Conservation (phyloP, 2,797 vertebrate species). For the Glossophaga mutica region DNA sequence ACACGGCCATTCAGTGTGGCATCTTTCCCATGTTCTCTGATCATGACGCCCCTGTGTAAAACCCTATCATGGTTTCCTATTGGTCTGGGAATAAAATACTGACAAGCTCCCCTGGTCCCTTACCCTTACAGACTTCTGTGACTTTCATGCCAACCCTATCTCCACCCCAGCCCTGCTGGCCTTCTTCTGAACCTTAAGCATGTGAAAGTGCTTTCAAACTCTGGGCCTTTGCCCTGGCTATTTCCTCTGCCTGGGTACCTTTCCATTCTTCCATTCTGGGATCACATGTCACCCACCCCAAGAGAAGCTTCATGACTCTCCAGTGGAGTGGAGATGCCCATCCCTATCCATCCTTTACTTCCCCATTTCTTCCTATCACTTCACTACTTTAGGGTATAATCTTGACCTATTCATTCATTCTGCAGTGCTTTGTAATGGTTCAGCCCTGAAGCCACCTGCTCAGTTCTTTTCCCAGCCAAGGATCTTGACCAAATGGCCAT, state of each 20-base stretch:
- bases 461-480: not conserved
- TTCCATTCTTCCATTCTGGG: not conserved
- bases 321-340: fast-evolving
- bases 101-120: not conserved
- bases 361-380: fast-evolving
- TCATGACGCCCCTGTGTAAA: not conserved
- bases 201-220: not conserved
- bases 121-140: not conserved
- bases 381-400: not conserved
- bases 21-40: not conserved
- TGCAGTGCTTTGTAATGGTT: fast-evolving
- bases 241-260: not conserved
- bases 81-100: not conserved
- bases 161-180: not conserved
- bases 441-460: not conserved
- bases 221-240: not conserved
- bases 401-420: not conserved
- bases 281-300: not conserved
- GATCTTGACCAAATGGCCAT: not conserved
- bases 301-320: not conserved
- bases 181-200: not conserved
- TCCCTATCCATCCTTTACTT: not conserved
- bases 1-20: not conserved
- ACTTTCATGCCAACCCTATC: not conserved
- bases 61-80: not conserved